Conservation (phyloP, 2,888 invertebrate species). For the Brachynemurus nebulosus region DNA sequence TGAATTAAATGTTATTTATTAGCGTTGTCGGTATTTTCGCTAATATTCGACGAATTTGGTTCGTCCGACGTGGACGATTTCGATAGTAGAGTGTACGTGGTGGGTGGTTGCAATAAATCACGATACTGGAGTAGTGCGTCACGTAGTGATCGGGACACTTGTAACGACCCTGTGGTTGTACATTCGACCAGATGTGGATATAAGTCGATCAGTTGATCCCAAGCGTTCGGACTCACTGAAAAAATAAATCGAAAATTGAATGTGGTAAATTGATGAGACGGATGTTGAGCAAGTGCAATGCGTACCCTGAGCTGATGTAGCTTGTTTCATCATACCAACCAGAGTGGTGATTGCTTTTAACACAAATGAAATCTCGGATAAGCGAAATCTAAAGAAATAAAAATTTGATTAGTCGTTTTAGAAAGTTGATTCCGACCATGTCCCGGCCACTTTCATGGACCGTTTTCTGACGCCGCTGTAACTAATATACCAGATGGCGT, state of each 20-base stretch:
- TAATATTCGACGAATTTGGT: too few relatives aligned
- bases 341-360: slow-evolving; percentile 87
- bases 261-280: background rate
- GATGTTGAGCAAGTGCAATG: background rate
- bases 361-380: slow-evolving; percentile 93
- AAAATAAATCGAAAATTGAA: slow-evolving; percentile 17
- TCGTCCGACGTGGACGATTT: background rate
- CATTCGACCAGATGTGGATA: slow-evolving; percentile 85
- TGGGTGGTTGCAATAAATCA: slow-evolving; percentile 59
- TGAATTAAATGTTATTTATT: too few relatives aligned
- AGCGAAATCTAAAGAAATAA: slow-evolving; percentile 54
- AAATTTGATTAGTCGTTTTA: too few relatives aligned
- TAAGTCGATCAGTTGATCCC: slow-evolving; percentile 84
- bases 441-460: too few relatives aligned
- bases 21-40: too few relatives aligned
- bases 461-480: too few relatives aligned
- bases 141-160: slow-evolving; percentile 63
- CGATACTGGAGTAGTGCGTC: slow-evolving; percentile 82
- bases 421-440: too few relatives aligned
- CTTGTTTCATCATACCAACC: slow-evolving; percentile 83
- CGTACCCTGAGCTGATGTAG: slow-evolving; percentile 70
- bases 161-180: slow-evolving; percentile 64
- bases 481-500: too few relatives aligned
- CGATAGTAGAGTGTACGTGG: slow-evolving; percentile 10
- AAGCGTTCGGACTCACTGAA: slow-evolving; percentile 74